Evolutionary conservation across 2,113 vertebrate species (phyloP), one percentile per base, ranked within the genome.

Genomic region (Cyanocitta stelleri): DNA sequence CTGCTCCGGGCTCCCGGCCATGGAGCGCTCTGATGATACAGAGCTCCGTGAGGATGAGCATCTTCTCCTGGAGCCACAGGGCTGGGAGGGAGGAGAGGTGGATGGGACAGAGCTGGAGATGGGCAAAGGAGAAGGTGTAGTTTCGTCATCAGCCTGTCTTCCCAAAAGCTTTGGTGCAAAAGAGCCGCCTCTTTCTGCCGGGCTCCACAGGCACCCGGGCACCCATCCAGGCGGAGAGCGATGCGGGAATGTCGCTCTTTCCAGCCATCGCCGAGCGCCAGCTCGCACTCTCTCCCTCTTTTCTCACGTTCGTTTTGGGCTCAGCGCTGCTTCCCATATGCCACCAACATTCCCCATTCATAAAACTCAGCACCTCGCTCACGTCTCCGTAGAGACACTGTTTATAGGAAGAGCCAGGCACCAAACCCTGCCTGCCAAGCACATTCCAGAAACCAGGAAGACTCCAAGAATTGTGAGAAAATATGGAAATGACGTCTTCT

Each of bases 21-120:
- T 0, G 3, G 41, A 17, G 33, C 3, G 5, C 52, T 52, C 51
- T 0, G 18, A 3, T 1, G 3, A 3, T 13, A 6, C 33, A 12
- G 48, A 58, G 71, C 64, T 46, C 46, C 16, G 2, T 1, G 8
- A 68, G 62, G 26, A 30, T 1, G 26, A 78, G 67, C 26, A 23
- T 78, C 71, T 72, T 63, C 58, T 27, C 59, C 46, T 11, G 3
- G 4, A 3, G 44, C 48, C 43, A 24, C 44, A 0, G 74, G 33
- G 41, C 43, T 1, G 37, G 43, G 11, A 56, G 37, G 29, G 59
- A 66, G 22, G 27, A 39, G 26, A 71, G 35, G 3, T 0, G 64
- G 77, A 8, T 18, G 49, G 58, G 77, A 5, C 23, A 13, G 74
- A 2, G 3, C 59, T 21, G 48, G 58, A 11, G 51, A 22, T 3